These are phyloP conservation scores for Rhabdornis inornatus DNA, from an alignment of 2,113 vertebrate species.

Conservation along the genomic window DNA sequence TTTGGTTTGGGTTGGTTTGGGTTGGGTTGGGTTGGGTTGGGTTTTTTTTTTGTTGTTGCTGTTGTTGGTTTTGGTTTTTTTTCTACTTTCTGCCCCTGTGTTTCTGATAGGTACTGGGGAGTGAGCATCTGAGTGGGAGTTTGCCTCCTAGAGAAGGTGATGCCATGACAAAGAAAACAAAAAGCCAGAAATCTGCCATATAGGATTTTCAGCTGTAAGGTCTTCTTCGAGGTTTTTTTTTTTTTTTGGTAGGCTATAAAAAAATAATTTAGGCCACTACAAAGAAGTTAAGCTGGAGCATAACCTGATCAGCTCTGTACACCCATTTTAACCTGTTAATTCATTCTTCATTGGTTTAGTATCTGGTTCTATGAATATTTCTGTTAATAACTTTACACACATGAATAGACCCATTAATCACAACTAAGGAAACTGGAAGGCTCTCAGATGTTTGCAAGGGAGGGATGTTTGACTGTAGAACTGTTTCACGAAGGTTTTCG, in stretches of 20 bases:
- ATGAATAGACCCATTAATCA: conserved; percentile 31
- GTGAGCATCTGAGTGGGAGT: too few relatives aligned
- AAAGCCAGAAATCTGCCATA: too few relatives aligned
- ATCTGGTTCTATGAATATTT: conserved; percentile 21
- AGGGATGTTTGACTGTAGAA: background rate
- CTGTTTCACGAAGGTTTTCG: background rate
- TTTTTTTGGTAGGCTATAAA: background rate
- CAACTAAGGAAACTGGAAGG: conserved; percentile 8
- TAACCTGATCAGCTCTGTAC: background rate
- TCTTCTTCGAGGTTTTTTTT: background rate
- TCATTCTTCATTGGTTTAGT: conserved; percentile 3
- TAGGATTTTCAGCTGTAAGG: too few relatives aligned
- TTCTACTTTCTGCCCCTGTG: too few relatives aligned
- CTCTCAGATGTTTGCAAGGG: background rate
- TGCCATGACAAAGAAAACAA: too few relatives aligned
- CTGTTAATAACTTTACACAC: conserved; percentile 26
- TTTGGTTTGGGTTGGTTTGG: too few relatives aligned
- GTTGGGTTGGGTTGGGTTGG: too few relatives aligned
- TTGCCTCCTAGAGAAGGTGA: too few relatives aligned
- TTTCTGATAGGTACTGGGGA: too few relatives aligned
- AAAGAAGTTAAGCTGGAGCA: background rate
- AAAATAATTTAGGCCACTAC: background rate
- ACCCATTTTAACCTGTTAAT: background rate
- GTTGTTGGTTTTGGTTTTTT: too few relatives aligned
- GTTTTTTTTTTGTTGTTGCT: background rate